Base-by-base conservation (phyloP, 2,113 vertebrate species). In the Pterocles burchelli region DNA sequence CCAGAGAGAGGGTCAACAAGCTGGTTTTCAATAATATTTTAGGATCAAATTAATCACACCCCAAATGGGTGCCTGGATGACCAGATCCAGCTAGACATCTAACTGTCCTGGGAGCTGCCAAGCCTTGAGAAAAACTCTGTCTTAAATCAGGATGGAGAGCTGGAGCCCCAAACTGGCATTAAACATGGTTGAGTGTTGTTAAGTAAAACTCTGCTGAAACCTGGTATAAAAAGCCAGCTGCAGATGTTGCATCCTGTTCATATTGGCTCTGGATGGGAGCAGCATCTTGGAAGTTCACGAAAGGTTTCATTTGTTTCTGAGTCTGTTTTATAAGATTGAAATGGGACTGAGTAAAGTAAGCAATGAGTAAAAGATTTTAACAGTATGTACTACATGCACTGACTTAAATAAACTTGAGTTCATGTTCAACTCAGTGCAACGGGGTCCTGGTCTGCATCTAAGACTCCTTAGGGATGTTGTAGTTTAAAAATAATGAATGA, bases 341-440 rank as follows among this genome's bases (percentile, higher is more conserved):
- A 84, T 0, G 1, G 70, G 18, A n/a, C 1, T 1, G 0, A 54
- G 17, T 43, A 11, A 81, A 89, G 9, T 14, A 31, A 46, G 33
- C 19, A 16, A 71, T 12, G 45, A 92, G 19, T 24, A 7, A 26
- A 29, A 67, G 55, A 18, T 70, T 77, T 43, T 20, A 68, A 29
- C 31, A 28, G 36, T 46, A 10, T 21, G 5, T 52, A 16, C 29
- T 68, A 24, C 38, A 13, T 2, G 6, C 24, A 13, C 19, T 63
- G 49, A 58, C 29, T 58, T 71, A 58, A 38, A 22, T 31, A 34
- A 68, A 55, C 38, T 36, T 8, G 22, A 67, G 26, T 48, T 59
- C 18, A 12, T 18, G 14, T 77, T 87, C 52, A 38, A 5, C 38
- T 80, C 51, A 13, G 41, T 5, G 21, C 13, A 33, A 17, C 10